Conservation (phyloP, 2,888 invertebrate genomes). For the Chorisops tibialis region DNA sequence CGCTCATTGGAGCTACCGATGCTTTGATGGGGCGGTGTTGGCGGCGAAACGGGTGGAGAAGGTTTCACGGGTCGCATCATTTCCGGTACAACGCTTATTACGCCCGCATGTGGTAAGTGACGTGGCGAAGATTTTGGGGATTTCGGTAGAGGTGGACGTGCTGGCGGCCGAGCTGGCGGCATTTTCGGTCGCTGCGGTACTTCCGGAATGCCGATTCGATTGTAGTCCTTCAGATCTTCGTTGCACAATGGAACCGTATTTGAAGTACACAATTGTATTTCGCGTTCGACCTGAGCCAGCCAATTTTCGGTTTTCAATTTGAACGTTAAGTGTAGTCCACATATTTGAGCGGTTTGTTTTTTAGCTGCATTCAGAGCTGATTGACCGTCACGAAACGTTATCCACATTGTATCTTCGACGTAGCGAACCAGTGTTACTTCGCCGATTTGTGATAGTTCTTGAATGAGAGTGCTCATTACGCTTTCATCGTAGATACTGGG, state of each 20-base stretch:
- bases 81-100: slow-evolving; percentile 54
- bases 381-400: slow-evolving; percentile 88
- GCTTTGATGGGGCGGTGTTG: slow-evolving; percentile 31
- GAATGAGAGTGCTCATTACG: slow-evolving; percentile 73
- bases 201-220: slow-evolving; percentile 54
- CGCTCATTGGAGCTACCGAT: neutral
- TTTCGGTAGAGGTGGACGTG: slow-evolving; percentile 57
- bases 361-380: slow-evolving; percentile 74
- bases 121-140: slow-evolving; percentile 55
- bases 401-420: slow-evolving; percentile 84
- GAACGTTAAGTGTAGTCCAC: slow-evolving; percentile 65
- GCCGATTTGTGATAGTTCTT: slow-evolving; percentile 79
- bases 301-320: slow-evolving; percentile 81
- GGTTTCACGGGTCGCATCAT: slow-evolving; percentile 46
- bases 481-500: slow-evolving; percentile 73
- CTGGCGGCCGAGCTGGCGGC: slow-evolving; percentile 52
- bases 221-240: slow-evolving; percentile 44
- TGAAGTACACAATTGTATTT: slow-evolving; percentile 78
- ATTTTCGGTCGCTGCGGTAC: slow-evolving; percentile 52
- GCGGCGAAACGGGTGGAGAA: slow-evolving; percentile 38
- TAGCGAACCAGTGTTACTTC: slow-evolving; percentile 89
- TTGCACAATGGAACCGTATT: slow-evolving; percentile 76
- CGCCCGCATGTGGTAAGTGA: slow-evolving; percentile 54
- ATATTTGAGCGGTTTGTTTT: slow-evolving; percentile 59
- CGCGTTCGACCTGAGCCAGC: slow-evolving; percentile 75